Evolutionary conservation across 2,888 invertebrate genomes (phyloP), one percentile per base, ranked within the genome.

Genomic region (Cryptocephalus primarius): DNA sequence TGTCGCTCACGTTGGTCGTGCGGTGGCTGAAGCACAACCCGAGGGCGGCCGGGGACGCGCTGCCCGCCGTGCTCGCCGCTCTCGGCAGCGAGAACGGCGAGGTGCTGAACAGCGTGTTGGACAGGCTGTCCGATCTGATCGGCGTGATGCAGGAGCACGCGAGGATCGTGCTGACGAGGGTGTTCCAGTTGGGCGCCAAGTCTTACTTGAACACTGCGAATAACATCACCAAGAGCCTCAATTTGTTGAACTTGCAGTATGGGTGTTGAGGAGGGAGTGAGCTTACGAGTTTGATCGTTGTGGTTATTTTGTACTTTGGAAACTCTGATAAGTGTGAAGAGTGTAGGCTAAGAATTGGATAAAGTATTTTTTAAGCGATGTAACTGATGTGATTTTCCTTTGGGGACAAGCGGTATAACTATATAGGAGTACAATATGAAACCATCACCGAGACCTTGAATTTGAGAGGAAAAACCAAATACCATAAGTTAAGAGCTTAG

Each of bases 131-230:
- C 0, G 92, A 92, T 60, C 80, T 93, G 52, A 77, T 86, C 44
- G 75, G 88, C 9, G 82, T 90, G 51, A 77, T 88, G 73, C 90
- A 88, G 73, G 94, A 93, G 69, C 82, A 88, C 68, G 88, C 90
- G 0, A 76, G 82, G 46, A 77, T 82, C 44, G 75, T 95, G 43
- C 75, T 94, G 56, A 78, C 82, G 61, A 81, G 82, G 50, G 88
- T 88, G 1, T 94, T 94, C 71, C 80, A 82, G 54, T 75, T 92
- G 40, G 92, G 91, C 3, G 78, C 90, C 49, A 79, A 78, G 54
- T 85, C 86, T 8, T 83, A 86, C 48, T 76, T 87, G 47, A 88
- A 88, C 57, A 86, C 88, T 0, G 79, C 82, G 49, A 70, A 76
- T 11, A 83, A 84, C 65, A 83, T 94, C 53, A 80, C 82, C 47